Base-by-base conservation (phyloP, 2,888 invertebrate species). In the Drosophila anomalipes region DNA sequence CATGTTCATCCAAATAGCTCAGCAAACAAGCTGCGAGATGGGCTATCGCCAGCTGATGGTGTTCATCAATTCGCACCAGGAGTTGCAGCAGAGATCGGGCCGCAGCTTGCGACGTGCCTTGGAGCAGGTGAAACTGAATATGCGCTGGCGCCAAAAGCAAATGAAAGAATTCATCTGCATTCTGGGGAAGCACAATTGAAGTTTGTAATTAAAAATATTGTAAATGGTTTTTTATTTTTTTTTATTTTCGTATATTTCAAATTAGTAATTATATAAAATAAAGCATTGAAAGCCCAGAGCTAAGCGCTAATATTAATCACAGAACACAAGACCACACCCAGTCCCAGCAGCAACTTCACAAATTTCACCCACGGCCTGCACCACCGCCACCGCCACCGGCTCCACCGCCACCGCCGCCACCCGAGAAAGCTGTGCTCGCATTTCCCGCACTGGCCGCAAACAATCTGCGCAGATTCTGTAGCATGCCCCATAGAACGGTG, bases 61-160 rank as follows among this genome's bases (percentile, higher is more conserved):
- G 0, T 95, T 96, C 93, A 93, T 94, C 3, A 93, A 94, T 0
- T 88, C 91, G 52, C 94, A 96, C 91, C 91, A 93, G 32, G 93
- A 94, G 44, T 93, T 97, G 62, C 95, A 95, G 0, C 95, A 95
- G 0, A 95, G 95, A 19, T 94, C 96, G 0, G 95, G 95, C 63
- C 94, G 96, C 65, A 94, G 95, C 0, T 95, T 97, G 12, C 94
- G 95, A 19, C 97, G 97, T 88, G 95, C 96, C 3, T 92, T 97
- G 32, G 97, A 97, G 93, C 95, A 95, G 28, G 95, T 96, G 0
- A 93, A 95, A 59, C 94, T 96, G 65, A 97, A 97, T 94, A 95
- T 96, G 14, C 95, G 95, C 84, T 97, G 97, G 97, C 95, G 95
- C 89, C 89, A 94, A 10, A 93, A 93, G 28, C 95, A 95, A 87